phyloP scores from a whole-genome alignment of 2,888 invertebrate genomes.

The Nipponacmea schrenckii region DNA sequence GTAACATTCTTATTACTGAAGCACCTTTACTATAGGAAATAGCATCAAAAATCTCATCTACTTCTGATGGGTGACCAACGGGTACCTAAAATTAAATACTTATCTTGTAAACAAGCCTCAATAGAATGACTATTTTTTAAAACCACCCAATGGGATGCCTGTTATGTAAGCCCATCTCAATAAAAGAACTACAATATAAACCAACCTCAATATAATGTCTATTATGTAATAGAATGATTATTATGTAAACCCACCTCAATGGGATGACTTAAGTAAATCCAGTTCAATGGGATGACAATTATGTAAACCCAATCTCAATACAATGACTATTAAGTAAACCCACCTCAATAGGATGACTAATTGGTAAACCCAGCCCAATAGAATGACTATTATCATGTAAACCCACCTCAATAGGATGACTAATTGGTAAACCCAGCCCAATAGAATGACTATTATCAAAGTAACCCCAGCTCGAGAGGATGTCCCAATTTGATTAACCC shows the following conservation, averaged over 20 bases:
- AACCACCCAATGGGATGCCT: slow-evolving; percentile 80
- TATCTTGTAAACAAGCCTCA: too few relatives aligned
- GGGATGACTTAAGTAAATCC: neutral
- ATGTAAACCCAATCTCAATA: too few relatives aligned
- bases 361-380: too few relatives aligned
- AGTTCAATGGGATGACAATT: too few relatives aligned
- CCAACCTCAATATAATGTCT: slow-evolving; percentile 94
- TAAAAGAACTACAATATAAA: neutral
- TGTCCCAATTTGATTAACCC: slow-evolving; percentile 88
- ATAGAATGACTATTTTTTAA: too few relatives aligned
- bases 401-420: too few relatives aligned
- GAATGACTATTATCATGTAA: too few relatives aligned
- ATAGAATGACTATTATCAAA: slow-evolving; percentile 93
- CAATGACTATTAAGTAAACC: neutral
- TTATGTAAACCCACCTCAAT: neutral
- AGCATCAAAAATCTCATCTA: slow-evolving; percentile 97
- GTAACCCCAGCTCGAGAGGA: slow-evolving; percentile 83
- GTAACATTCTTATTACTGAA: slow-evolving; percentile 93
- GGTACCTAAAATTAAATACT: slow-evolving; percentile 71
- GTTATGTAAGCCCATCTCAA: too few relatives aligned
- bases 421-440: slow-evolving; percentile 75
- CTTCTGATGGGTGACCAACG: slow-evolving; percentile 92
- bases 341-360: neutral
- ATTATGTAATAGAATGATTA: slow-evolving; percentile 78
- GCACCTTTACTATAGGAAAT: slow-evolving; percentile 97